Evolutionary conservation across 2,888 invertebrate genomes (phyloP), one percentile per base, ranked within the genome.

Genomic region (Dryobota labecula): DNA sequence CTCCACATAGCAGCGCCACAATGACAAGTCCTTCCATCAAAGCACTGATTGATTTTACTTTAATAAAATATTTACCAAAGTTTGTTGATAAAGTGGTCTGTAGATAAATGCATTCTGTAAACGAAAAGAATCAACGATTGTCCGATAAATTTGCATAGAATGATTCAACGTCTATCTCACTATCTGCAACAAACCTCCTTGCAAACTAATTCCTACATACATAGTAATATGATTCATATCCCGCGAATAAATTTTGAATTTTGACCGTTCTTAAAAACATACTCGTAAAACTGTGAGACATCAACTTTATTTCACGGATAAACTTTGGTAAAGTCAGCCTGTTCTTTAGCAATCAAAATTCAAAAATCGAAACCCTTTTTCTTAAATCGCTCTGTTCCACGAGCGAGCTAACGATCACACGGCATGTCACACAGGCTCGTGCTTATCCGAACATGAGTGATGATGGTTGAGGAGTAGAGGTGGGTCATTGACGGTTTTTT

Each of bases 361-460:
- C 24, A 53, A 68, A 69, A 20, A 30, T 15, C 15, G 38, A 70
- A 53, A 30, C 33, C 18, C 1, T 15, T 36, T 43, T n/a, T 27
- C 41, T 53, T 38, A 8, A 49, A 20, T 45, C 0, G 20, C 20
- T 18, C 27, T 5, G n/a, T 68, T 78, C 18, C 66, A 54, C 30
- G 27, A 24, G 20, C 15, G 45, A 62, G 24, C 43, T 24, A 56
- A 43, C 30, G 27, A 51, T 49, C 49, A 63, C 58, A 54, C 24
- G 41, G 4, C 5, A n/a, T n/a, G 2, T 70, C 8, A 38, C n/a
- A 47, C 20, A 24, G 33, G 38, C 51, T 53, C n/a, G 20, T 45
- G 43, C 51, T 49, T 58, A 61, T 49, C 33, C 24, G n/a, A 60
- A 63, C 65, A 73, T 45, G 65, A n/a, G 47, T 47, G n/a, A n/a